phyloP scores from a whole-genome alignment of 1,140 invertebrate genomes.

The Panagrolaimus sp. region DNA sequence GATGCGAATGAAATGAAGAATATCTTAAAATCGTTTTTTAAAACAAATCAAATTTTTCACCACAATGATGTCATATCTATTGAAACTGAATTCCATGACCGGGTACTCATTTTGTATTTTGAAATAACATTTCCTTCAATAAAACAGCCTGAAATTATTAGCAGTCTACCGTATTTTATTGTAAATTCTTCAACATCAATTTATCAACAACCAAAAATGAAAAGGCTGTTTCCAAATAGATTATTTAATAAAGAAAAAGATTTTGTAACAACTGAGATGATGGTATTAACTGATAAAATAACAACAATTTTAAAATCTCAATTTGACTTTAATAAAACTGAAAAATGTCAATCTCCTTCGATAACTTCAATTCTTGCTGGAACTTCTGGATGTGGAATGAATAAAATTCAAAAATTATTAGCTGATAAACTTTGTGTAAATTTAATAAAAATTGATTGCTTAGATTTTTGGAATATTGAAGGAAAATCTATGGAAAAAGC shows the following conservation, averaged over 20 bases:
- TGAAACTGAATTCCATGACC: background rate
- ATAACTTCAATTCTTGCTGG: constrained; percentile 22
- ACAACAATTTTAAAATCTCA: background rate
- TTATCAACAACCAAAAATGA: background rate
- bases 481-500: background rate
- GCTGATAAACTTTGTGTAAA: constrained; percentile 25
- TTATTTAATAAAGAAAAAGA: background rate
- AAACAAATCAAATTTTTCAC: background rate
- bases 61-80: background rate
- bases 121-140: background rate
- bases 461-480: constrained; percentile 35
- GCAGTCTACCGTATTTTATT: background rate
- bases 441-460: constrained; percentile 27
- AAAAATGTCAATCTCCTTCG: background rate
- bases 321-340: background rate
- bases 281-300: background rate
- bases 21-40: background rate
- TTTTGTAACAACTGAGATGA: background rate
- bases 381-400: constrained; percentile 21
- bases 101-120: too few species aligned
- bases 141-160: background rate
- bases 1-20: background rate
- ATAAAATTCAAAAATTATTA: constrained; percentile 23
- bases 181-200: constrained; percentile 13
- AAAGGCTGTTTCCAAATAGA: background rate